Base-by-base conservation (phyloP, 2,113 vertebrate genomes). In the Ceyx melanurus region DNA sequence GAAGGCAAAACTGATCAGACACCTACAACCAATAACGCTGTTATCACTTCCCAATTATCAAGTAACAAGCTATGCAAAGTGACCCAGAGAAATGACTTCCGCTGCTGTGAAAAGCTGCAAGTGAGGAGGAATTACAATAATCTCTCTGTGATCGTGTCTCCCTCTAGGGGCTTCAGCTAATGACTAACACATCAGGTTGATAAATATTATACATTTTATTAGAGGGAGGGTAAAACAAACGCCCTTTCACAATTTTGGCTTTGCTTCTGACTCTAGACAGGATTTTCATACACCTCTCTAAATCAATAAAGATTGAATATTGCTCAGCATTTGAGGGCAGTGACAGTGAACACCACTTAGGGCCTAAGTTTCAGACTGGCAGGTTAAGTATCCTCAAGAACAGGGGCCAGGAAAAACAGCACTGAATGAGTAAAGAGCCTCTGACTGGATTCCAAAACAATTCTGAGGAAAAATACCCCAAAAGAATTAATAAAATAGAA, bases 111-210 rank as follows among this genome's bases (percentile, higher is more conserved):
- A 33, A 79, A 74, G 82, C 92, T 89, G 50, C 88, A 71, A 81
- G 35, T 82, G 66, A 88, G 85, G 86, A 90, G 65, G 76, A 75
- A 93, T 60, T 93, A 74, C 46, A 81, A 62, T 86, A 95, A 89
- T 92, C 82, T 86, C 62, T 92, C 91, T 93, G 78, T 92, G 89
- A 87, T 85, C 72, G 61, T 88, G 92, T 96, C 89, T 96, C 95
- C 92, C 89, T 96, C 94, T 96, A 96, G 94, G 92, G 94, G 94
- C 71, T 96, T 96, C 87, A 82, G 46, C 54, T 95, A 96, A 95
- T 88, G 94, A 92, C 51, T 87, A 82, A 76, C 65, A 42, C 16
- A 48, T 33, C 33, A 71, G 23, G 28, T 86, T 95, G 90, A 79
- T 85, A 94, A 89, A 91, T 84, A 92, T 56, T 85, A 31, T 28